Base-by-base conservation (phyloP, 92 coral and sea anemone genomes). In the Parazoanthus atlanticus region DNA sequence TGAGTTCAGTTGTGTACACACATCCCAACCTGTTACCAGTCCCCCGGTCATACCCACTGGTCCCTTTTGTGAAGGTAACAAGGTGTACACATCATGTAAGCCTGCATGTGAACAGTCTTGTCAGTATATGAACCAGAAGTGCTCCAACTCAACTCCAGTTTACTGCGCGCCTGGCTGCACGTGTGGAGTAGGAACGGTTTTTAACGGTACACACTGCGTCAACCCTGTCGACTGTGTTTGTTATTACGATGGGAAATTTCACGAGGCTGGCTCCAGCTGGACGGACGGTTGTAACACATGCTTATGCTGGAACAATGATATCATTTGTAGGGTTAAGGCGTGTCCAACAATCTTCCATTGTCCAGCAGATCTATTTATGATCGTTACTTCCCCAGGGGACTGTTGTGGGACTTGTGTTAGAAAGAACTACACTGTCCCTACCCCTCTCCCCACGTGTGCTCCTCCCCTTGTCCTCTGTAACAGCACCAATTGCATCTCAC, bases 251-350 rank as follows among this genome's bases (percentile, higher is more conserved):
- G 93, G 93, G 3, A 86, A 41, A 36, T 86, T 78, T 74, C 81
- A 90, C 80, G 96, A 91, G 28, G 96, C 98, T 10, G 96, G 98
- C 8, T 80, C 95, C 67, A 90, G 88, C 5, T 96, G 98, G 98
- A 88, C 89, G 6, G 89, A 82, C 31, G 92, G 90, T 10, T 96
- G 98, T 82, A 90, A 93, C 13, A 33, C 65, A 33, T 96, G 98
- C 78, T 87, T 91, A 36, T 96, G 98, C 54, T 96, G 98, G 98
- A 90, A 96, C 76, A 93, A 94, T 86, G 91, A 86, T 46, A 93
- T 94, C 25, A 72, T 92, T 1, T 96, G 98, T 80, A 86, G 83
- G 40, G 82, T 86, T 13, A 91, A 91, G 40, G 76, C 90, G 12
- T 96, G 98, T 86, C 94, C 96, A 13, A 64, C 91, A 23, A 67